phyloP scores from a whole-genome alignment of 2,888 invertebrate species.

The Hirtodrosophila trivittata region DNA sequence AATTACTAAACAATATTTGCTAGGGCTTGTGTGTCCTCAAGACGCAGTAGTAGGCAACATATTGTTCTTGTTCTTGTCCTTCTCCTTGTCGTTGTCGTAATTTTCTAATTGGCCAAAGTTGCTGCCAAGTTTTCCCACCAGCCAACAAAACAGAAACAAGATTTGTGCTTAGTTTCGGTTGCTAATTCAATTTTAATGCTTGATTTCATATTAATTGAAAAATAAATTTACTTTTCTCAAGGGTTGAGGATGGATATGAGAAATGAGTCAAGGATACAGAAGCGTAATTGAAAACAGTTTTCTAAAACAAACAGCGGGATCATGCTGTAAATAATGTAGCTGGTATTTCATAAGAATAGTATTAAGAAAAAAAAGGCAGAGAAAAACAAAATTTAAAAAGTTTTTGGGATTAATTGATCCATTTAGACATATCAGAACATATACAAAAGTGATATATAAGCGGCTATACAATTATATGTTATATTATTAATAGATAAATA shows the following conservation, averaged over 20 bases:
- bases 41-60: conserved; percentile 66
- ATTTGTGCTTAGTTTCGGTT: conserved; percentile 58
- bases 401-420: too few species aligned
- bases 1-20: conserved; percentile 79
- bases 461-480: too few species aligned
- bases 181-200: conserved; percentile 83
- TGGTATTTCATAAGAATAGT: too few species aligned
- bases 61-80: conserved; percentile 60
- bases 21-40: conserved; percentile 36
- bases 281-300: background rate
- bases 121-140: conserved; percentile 60
- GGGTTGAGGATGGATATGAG: conserved; percentile 5
- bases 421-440: too few species aligned
- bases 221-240: conserved; percentile 35
- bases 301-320: too few species aligned
- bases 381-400: too few species aligned
- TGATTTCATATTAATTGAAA: conserved; percentile 83
- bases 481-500: too few species aligned
- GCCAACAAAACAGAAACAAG: conserved; percentile 17
- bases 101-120: conserved; percentile 76
- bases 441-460: too few species aligned
- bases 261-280: background rate
- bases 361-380: too few species aligned
- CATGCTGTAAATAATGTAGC: too few species aligned
- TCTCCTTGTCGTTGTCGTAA: conserved; percentile 53